Base-by-base conservation (phyloP, 2,113 vertebrate species). In the Danionella cerebrum region DNA sequence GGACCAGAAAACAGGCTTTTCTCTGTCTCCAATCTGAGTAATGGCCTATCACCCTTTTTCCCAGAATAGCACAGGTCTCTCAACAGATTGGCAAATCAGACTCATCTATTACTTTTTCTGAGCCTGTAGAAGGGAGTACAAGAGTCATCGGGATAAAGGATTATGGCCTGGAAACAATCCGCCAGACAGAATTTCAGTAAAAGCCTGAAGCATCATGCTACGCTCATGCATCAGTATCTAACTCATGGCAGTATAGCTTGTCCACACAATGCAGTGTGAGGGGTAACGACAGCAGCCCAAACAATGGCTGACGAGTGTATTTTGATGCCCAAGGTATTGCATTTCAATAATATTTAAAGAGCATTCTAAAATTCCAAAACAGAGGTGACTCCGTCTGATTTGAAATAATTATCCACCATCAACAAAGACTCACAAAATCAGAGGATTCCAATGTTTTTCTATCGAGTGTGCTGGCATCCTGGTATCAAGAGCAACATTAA, bases 11-110 rank as follows among this genome's bases (percentile, higher is more conserved):
- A 71, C 53, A 13, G 74, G 36, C 67, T 76, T 80, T 80, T 85
- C 76, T 84, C 81, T 73, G 77, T 67, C 52, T 84, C 79, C 74
- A 76, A 83, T 85, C 79, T 77, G 76, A 86, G 80, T 80, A 85
- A 86, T 80, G 76, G 78, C 67, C 74, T 66, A 70, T 71, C 62
- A 22, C 67, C 36, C 59, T 47, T 57, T 44, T 67, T 75, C 60
- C 52, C 72, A 77, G 73, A 80, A 84, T 60, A 74, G 74, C 73
- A 73, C 24, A 48, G 67, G 42, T 55, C 69, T 75, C 57, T 31
- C 52, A 33, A 39, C 62, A 48, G 70, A 35, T 54, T 63, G 72
- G 74, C 66, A 72, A 27, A 57, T 71, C 74, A 71, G 51, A 69
- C 66, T 52, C 35, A 47, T 74, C 59, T 73, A 72, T 62, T 71